A percentile compares a stretch with the other conserved stretches of the same genome.
Conservation (phyloP, 2,797 vertebrate species). For the Cetoscarus ocellatus region DNA sequence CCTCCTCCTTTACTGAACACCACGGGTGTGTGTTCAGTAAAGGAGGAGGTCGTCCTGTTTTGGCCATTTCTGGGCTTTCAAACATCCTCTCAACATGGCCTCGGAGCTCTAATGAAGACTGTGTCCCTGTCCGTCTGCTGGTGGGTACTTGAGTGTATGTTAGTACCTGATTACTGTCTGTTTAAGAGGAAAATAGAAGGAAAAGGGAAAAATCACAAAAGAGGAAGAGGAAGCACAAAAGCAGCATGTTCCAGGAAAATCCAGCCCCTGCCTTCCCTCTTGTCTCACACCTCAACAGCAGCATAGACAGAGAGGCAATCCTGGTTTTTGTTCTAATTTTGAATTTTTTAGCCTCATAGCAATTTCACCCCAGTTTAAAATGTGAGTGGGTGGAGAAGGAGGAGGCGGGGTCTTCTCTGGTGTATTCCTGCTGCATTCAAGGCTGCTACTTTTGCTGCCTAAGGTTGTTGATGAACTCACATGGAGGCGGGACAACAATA, state of each 20-base stretch:
- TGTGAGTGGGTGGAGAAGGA: slow-evolving; percentile 27
- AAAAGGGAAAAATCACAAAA: slow-evolving; percentile 37
- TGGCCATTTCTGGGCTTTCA: slow-evolving; percentile 63
- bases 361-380: slow-evolving; percentile 46
- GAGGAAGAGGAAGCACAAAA: slow-evolving; percentile 37
- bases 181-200: slow-evolving; percentile 40
- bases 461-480: slow-evolving; percentile 39
- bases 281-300: slow-evolving; percentile 46
- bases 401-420: slow-evolving; percentile 23
- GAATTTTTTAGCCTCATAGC: slow-evolving; percentile 65
- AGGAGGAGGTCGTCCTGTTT: slow-evolving; percentile 57
- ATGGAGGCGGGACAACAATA: slow-evolving; percentile 15
- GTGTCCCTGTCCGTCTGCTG: slow-evolving; percentile 15
- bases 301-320: slow-evolving; percentile 32
- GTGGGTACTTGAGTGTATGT: slow-evolving; percentile 4
- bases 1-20: slow-evolving; percentile 41
- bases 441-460: slow-evolving; percentile 33
- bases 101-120: slow-evolving; percentile 17
- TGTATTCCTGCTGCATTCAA: slow-evolving; percentile 40
- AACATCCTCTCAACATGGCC: slow-evolving; percentile 44
- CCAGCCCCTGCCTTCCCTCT: slow-evolving; percentile 32
- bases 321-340: slow-evolving; percentile 70
- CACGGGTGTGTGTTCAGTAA: not conserved
- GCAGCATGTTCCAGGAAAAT: slow-evolving; percentile 64
- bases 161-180: not conserved